Conservation (phyloP, 2,888 invertebrate species). For the Lasiommata megera region DNA sequence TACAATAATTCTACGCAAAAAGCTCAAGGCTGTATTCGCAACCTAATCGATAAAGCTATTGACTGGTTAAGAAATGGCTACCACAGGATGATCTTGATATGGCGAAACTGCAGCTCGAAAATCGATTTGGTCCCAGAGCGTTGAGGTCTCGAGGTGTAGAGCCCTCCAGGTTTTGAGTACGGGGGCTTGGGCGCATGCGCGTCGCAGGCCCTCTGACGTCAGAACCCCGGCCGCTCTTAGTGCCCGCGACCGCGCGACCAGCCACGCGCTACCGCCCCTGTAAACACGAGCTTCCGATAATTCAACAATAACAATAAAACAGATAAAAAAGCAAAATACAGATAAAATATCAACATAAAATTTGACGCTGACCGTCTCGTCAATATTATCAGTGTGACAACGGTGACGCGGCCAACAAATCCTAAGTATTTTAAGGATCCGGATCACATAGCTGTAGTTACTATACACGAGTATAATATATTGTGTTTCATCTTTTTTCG, state of each 20-base stretch:
- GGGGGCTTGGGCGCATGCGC: slow-evolving; percentile 65
- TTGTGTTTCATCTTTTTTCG: background rate
- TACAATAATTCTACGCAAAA: no score
- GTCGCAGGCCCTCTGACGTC: slow-evolving; percentile 61
- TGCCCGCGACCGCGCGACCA: slow-evolving; percentile 74
- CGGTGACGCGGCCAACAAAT: background rate
- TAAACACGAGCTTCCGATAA: slow-evolving; percentile 70
- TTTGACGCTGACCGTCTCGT: background rate
- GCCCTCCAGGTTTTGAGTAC: slow-evolving; percentile 72
- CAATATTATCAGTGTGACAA: slow-evolving; percentile 6
- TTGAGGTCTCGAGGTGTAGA: slow-evolving; percentile 78
- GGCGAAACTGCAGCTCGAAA: slow-evolving; percentile 66
- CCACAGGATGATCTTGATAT: slow-evolving; percentile 13
- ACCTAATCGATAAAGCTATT: no score
- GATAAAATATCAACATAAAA: slow-evolving; percentile 1
- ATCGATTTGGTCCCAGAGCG: slow-evolving; percentile 78
- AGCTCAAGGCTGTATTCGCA: no score
- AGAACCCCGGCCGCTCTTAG: slow-evolving; percentile 70
- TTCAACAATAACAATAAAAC: slow-evolving; percentile 50
- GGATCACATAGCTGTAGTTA: background rate
- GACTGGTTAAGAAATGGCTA: no score
- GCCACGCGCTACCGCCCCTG: slow-evolving; percentile 68
- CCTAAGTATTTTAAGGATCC: slow-evolving; percentile 18
- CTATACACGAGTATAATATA: background rate
- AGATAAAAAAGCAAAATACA: background rate